Evolutionary conservation across 1,140 invertebrate genomes (phyloP).

Genomic region (Neuroterus valhalla): DNA sequence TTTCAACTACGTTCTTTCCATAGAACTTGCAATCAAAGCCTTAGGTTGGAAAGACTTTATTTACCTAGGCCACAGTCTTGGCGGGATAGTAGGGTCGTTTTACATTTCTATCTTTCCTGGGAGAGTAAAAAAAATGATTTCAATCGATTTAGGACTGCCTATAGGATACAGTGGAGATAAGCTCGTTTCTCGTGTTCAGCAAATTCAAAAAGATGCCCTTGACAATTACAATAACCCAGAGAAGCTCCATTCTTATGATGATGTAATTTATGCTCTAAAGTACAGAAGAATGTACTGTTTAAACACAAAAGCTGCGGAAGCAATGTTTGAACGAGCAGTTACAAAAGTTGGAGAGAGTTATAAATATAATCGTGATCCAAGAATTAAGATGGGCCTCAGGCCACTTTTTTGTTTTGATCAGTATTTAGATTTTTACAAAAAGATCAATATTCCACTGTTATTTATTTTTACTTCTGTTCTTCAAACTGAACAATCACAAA

Average conservation of each 20-base stretch:
- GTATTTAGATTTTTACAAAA: slow-evolving; percentile 39
- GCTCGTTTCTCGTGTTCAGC: slow-evolving; percentile 53
- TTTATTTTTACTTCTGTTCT: slow-evolving; percentile 54
- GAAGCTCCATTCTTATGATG: slow-evolving; percentile 73
- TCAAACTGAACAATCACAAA: slow-evolving; percentile 39
- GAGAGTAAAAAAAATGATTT: slow-evolving; percentile 73
- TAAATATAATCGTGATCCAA: slow-evolving; percentile 64
- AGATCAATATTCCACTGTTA: slow-evolving; percentile 56
- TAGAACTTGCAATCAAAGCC: slow-evolving; percentile 75
- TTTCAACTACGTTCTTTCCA: slow-evolving; percentile 71
- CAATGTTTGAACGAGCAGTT: slow-evolving; percentile 72
- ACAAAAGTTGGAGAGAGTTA: slow-evolving; percentile 58
- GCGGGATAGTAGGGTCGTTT: slow-evolving; percentile 72
- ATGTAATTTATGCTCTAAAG: slow-evolving; percentile 72
- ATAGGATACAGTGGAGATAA: slow-evolving; percentile 55
- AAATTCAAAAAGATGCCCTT: slow-evolving; percentile 57
- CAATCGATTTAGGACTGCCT: slow-evolving; percentile 74
- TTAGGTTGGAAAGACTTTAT: slow-evolving; percentile 77
- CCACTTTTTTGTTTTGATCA: slow-evolving; percentile 46
- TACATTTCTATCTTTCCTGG: slow-evolving; percentile 74
- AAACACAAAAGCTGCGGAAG: slow-evolving; percentile 70
- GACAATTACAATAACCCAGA: slow-evolving; percentile 53
- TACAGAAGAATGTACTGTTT: slow-evolving; percentile 61
- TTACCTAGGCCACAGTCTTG: slow-evolving; percentile 79
- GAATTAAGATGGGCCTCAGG: slow-evolving; percentile 54